phyloP scores from a whole-genome alignment of 2,888 invertebrate species.

The Iphiclides podalirius region DNA sequence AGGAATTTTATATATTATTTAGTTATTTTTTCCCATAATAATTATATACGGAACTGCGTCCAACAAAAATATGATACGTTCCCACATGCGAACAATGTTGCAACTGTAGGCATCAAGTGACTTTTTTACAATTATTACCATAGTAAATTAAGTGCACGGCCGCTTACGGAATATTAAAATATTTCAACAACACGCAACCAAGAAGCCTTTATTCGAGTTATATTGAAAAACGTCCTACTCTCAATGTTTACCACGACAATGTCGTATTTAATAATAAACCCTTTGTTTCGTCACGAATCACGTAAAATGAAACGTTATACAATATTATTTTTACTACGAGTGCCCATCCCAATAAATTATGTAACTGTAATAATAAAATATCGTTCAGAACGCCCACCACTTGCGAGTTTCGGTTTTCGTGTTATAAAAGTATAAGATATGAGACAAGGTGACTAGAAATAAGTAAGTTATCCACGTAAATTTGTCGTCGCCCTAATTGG shows the following conservation, averaged over 20 bases:
- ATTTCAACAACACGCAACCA: conserved; percentile 37
- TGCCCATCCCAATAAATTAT: conserved; percentile 16
- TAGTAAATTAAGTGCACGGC: conserved; percentile 48
- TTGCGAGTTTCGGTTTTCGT: conserved; percentile 9
- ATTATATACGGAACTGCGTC: too few species aligned
- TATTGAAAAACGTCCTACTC: neutral
- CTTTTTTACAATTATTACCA: conserved; percentile 46
- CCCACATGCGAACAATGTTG: conserved; percentile 16
- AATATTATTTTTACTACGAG: conserved; percentile 19
- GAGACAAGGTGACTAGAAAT: conserved; percentile 19
- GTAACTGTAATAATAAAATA: conserved; percentile 18
- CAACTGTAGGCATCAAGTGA: conserved; percentile 18
- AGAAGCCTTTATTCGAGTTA: conserved; percentile 6
- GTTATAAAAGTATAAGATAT: conserved; percentile 22
- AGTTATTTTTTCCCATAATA: too few species aligned
- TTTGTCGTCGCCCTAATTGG: conserved; percentile 24
- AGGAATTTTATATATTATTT: too few species aligned
- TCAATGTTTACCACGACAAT: conserved; percentile 18
- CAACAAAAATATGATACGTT: too few species aligned
- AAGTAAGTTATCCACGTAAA: conserved; percentile 22
- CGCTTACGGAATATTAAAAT: conserved; percentile 52
- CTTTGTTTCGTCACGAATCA: conserved; percentile 25
- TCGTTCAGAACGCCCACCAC: conserved; percentile 18
- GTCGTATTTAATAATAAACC: conserved; percentile 15
- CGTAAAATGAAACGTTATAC: conserved; percentile 18